Evolutionary conservation across 2,888 invertebrate genomes (phyloP).

Genomic region (Drosophila villosipedis): DNA sequence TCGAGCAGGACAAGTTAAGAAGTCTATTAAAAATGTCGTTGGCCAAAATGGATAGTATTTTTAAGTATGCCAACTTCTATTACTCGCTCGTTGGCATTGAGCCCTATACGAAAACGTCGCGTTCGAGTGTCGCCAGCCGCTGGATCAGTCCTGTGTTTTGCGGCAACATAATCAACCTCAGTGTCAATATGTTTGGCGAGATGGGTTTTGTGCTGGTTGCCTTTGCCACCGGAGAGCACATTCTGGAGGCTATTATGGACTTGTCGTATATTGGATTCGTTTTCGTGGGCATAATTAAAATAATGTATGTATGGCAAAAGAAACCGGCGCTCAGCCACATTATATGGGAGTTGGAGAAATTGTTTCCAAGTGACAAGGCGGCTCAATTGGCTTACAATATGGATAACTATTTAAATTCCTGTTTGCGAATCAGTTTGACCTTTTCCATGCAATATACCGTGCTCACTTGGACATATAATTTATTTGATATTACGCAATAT

Average conservation of each 20-base stretch:
- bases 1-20: neutral
- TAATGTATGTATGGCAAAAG: constrained; percentile 73
- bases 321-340: constrained; percentile 63
- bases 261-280: constrained; percentile 81
- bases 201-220: constrained; percentile 65
- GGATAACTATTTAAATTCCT: constrained; percentile 49
- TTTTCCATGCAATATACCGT: constrained; percentile 76
- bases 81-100: constrained; percentile 70
- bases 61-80: constrained; percentile 75
- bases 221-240: constrained; percentile 52
- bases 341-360: constrained; percentile 59
- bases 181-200: constrained; percentile 50
- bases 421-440: constrained; percentile 56
- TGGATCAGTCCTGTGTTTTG: constrained; percentile 55
- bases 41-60: constrained; percentile 63
- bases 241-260: constrained; percentile 75
- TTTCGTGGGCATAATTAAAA: constrained; percentile 73
- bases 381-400: constrained; percentile 54
- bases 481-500: constrained; percentile 70
- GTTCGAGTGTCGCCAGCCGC: neutral
- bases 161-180: constrained; percentile 62
- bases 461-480: constrained; percentile 82
- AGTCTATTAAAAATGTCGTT: constrained; percentile 28
- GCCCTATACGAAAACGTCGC: constrained; percentile 46
- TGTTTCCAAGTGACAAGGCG: constrained; percentile 57